Conservation (phyloP, 2,888 invertebrate species). For the Leucophora obtusa region DNA sequence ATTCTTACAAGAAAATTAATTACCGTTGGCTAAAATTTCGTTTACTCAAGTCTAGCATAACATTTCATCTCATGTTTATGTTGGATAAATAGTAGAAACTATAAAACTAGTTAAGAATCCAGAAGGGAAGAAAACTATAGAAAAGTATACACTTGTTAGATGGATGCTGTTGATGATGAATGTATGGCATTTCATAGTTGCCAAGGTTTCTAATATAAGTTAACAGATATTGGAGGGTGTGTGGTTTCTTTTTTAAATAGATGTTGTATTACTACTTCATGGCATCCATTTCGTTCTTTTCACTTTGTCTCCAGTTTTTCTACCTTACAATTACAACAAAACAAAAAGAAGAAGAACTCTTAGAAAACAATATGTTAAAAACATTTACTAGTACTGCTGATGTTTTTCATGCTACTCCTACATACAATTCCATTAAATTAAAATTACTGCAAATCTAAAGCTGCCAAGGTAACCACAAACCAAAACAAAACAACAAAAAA, state of each 20-base stretch:
- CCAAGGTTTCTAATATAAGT: constrained; percentile 34
- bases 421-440: constrained; percentile 53
- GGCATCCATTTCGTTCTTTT: constrained; percentile 22
- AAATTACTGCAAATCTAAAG: constrained; percentile 57
- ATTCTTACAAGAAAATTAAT: constrained; percentile 72
- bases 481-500: constrained; percentile 11
- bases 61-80: constrained; percentile 50
- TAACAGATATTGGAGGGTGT: constrained; percentile 41
- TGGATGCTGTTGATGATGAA: constrained; percentile 3
- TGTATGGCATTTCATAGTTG: background rate
- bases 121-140: constrained; percentile 36
- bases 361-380: constrained; percentile 38
- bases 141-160: constrained; percentile 23
- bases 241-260: constrained; percentile 46
- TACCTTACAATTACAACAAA: constrained; percentile 4
- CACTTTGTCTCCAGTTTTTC: constrained; percentile 16
- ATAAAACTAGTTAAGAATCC: constrained; percentile 48
- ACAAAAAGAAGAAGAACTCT: constrained; percentile 22
- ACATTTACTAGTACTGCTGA: constrained; percentile 13
- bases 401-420: background rate
- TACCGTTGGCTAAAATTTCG: constrained; percentile 72
- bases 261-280: constrained; percentile 23
- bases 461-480: constrained; percentile 53
- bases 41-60: constrained; percentile 48
- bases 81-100: constrained; percentile 49